A percentile compares a stretch with the other conserved stretches of the same genome.
These are phyloP conservation scores for Netelia fuscicornis DNA, from an alignment of 2,888 invertebrate species.

Conservation along the genomic window DNA sequence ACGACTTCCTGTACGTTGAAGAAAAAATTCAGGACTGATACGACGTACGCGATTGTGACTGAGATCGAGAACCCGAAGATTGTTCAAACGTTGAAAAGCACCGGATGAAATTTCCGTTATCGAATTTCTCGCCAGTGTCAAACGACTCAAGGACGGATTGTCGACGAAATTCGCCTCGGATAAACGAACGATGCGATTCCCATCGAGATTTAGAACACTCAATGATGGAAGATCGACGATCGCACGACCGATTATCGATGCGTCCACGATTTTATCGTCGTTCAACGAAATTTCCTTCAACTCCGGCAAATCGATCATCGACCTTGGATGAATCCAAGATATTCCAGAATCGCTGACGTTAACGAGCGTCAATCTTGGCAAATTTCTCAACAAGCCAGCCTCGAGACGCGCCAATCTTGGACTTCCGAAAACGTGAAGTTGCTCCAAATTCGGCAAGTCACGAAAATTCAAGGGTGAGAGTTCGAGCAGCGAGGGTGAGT, in stretches of 20 bases:
- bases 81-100: conserved; percentile 92
- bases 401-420: conserved; percentile 89
- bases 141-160: conserved; percentile 89
- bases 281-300: conserved; percentile 90
- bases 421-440: conserved; percentile 91
- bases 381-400: conserved; percentile 90
- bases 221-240: conserved; percentile 91
- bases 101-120: conserved; percentile 92
- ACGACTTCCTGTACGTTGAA: conserved; percentile 90
- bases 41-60: conserved; percentile 91
- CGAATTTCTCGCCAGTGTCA: conserved; percentile 90
- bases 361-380: conserved; percentile 89
- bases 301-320: conserved; percentile 90
- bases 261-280: conserved; percentile 91
- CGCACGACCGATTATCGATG: conserved; percentile 92
- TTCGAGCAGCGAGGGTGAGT: conserved; percentile 89
- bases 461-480: conserved; percentile 90
- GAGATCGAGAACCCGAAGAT: conserved; percentile 90
- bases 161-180: conserved; percentile 93
- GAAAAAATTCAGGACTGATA: conserved; percentile 93
- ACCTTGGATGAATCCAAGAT: conserved; percentile 91
- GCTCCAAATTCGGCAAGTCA: conserved; percentile 90
- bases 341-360: conserved; percentile 93
- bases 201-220: conserved; percentile 89
- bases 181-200: conserved; percentile 90